phyloP scores from a whole-genome alignment of 2,888 invertebrate genomes.

The Bombylius major region DNA sequence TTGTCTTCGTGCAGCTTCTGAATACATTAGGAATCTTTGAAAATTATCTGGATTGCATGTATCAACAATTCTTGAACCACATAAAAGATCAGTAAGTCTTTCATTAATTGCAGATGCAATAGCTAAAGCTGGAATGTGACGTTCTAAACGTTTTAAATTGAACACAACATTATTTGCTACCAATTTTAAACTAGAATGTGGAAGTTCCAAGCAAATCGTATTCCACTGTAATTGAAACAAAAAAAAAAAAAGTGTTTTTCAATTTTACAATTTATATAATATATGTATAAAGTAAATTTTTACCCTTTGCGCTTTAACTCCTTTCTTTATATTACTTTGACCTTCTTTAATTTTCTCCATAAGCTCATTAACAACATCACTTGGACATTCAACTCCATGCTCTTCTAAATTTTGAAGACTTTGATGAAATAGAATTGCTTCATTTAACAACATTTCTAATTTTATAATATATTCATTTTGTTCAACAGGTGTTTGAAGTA shows the following conservation, averaged over 20 bases:
- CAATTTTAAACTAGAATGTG: conserved; percentile 63
- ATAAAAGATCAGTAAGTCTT: conserved; percentile 64
- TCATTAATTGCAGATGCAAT: conserved; percentile 84
- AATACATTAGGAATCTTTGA: conserved; percentile 63
- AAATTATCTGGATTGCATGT: conserved; percentile 33
- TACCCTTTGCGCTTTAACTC: conserved; percentile 84
- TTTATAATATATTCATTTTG: conserved; percentile 67
- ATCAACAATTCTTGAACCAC: conserved; percentile 34
- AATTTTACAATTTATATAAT: too few species aligned
- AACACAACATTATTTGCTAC: conserved; percentile 69
- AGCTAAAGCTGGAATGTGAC: conserved; percentile 73
- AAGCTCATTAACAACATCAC: conserved; percentile 64
- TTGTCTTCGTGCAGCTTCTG: conserved; percentile 78
- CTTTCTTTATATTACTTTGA: conserved; percentile 61
- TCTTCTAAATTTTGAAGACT: conserved; percentile 62
- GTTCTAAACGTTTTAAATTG: conserved; percentile 69
- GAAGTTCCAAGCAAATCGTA: conserved; percentile 70
- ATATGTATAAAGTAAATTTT: conserved; percentile 20
- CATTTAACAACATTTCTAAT: conserved; percentile 75
- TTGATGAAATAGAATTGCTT: conserved; percentile 74
- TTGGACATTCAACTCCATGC: conserved; percentile 62
- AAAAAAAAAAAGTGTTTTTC: background rate
- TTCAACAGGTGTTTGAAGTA: conserved; percentile 68
- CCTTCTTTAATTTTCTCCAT: conserved; percentile 59
- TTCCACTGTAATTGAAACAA: conserved; percentile 60